These are phyloP conservation scores for Pediacus dermestoides DNA, from an alignment of 2,888 invertebrate genomes.

Conservation along the genomic window DNA sequence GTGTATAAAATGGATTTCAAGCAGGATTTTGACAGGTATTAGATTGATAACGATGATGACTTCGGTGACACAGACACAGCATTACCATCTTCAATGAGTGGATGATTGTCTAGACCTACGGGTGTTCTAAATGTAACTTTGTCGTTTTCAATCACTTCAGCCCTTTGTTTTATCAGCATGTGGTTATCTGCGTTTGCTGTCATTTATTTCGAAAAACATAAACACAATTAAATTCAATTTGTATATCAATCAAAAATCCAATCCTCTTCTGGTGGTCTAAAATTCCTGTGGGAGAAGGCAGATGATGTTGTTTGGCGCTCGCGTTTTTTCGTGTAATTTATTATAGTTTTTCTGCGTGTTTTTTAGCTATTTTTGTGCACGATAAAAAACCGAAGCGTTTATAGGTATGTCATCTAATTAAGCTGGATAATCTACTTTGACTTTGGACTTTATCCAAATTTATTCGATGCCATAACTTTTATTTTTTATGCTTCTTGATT, in stretches of 20 bases:
- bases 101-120: constrained; percentile 31
- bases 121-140: constrained; percentile 23
- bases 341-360: too few relatives aligned
- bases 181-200: constrained; percentile 7
- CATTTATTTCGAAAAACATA: constrained; percentile 3
- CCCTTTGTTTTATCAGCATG: constrained; percentile 3
- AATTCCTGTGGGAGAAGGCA: too few relatives aligned
- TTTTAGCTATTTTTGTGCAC: too few relatives aligned
- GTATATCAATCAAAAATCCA: constrained; percentile 7
- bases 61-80: constrained; percentile 20
- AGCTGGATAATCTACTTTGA: too few relatives aligned
- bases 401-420: too few relatives aligned
- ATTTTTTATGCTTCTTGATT: too few relatives aligned
- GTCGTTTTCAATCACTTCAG: constrained; percentile 22
- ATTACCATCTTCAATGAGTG: constrained; percentile 29
- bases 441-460: too few relatives aligned
- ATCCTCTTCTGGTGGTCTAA: too few relatives aligned
- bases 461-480: too few relatives aligned
- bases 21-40: constrained; percentile 17
- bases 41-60: constrained; percentile 16
- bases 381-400: too few relatives aligned
- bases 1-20: constrained; percentile 15
- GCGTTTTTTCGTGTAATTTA: too few relatives aligned
- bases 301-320: too few relatives aligned
- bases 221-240: constrained; percentile 8